Evolutionary conservation across 2,113 vertebrate species (phyloP).

Genomic region (Hyperoodon ampullatus): DNA sequence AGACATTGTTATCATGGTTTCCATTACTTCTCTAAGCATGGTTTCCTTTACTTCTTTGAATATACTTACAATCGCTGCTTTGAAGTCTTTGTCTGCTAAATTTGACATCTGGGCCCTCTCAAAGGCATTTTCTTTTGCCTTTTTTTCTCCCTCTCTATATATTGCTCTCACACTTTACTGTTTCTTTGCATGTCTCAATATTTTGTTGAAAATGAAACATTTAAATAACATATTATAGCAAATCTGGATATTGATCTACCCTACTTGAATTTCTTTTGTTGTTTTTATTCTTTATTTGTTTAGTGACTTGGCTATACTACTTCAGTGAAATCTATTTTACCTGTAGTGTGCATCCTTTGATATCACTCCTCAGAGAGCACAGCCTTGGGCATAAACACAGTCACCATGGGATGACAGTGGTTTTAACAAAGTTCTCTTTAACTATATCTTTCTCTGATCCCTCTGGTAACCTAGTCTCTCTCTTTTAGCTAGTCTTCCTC

Average conservation of each 20-base stretch:
- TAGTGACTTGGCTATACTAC: neutral
- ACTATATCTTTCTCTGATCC: neutral
- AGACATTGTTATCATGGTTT: neutral
- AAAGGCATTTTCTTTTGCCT: neutral
- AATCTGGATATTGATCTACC: neutral
- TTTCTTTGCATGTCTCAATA: neutral
- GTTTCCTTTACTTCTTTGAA: neutral
- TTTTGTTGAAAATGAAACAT: neutral
- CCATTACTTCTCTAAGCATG: neutral
- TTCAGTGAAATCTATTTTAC: neutral
- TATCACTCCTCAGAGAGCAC: too few relatives aligned
- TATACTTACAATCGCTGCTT: neutral
- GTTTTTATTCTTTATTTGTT: neutral
- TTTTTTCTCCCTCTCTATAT: neutral
- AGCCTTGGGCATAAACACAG: neutral
- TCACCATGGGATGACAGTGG: neutral
- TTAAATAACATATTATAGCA: neutral
- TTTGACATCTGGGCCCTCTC: neutral
- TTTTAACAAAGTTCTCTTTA: neutral
- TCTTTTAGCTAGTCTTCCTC: neutral
- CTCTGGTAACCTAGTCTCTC: neutral
- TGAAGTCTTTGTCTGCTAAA: neutral
- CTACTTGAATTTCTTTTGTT: neutral
- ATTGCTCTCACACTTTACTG: neutral
- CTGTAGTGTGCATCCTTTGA: neutral